These are phyloP conservation scores for Cyrtonyx montezumae DNA, from an alignment of 2,113 vertebrate species.

Conservation along the genomic window DNA sequence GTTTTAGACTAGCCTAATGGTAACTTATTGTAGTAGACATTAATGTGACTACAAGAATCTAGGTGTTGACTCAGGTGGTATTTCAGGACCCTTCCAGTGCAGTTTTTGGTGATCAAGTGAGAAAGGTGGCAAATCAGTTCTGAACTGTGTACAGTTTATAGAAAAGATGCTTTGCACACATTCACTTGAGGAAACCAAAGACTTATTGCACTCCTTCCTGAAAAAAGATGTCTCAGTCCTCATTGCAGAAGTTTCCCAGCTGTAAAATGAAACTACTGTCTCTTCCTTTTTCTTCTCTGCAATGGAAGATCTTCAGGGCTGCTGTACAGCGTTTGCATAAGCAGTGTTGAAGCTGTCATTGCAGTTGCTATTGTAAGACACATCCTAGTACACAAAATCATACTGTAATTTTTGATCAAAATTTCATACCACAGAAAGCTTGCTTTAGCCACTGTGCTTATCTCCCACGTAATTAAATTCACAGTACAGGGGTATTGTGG, in stretches of 20 bases:
- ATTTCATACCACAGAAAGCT: background rate
- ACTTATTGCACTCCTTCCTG: background rate
- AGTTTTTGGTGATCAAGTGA: background rate
- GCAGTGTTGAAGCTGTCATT: background rate
- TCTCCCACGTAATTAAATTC: background rate
- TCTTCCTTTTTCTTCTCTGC: background rate
- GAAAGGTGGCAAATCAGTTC: background rate
- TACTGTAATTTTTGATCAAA: background rate
- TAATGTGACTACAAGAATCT: background rate
- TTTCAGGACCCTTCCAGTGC: background rate
- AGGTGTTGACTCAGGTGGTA: background rate
- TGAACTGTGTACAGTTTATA: background rate
- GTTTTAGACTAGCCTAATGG: background rate
- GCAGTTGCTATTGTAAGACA: background rate
- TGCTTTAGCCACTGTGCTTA: background rate
- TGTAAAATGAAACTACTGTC: background rate
- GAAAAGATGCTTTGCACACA: background rate
- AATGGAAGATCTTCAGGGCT: background rate
- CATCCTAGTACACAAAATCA: background rate
- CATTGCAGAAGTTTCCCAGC: background rate
- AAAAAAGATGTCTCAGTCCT: background rate
- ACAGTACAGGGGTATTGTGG: background rate
- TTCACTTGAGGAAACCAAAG: background rate
- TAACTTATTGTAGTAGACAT: background rate
- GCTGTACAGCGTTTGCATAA: rapidly evolving